A percentile compares a stretch with the other conserved stretches of the same genome.
phyloP scores from a whole-genome alignment of 2,113 vertebrate species.

The Ictidomys tridecemlineatus region DNA sequence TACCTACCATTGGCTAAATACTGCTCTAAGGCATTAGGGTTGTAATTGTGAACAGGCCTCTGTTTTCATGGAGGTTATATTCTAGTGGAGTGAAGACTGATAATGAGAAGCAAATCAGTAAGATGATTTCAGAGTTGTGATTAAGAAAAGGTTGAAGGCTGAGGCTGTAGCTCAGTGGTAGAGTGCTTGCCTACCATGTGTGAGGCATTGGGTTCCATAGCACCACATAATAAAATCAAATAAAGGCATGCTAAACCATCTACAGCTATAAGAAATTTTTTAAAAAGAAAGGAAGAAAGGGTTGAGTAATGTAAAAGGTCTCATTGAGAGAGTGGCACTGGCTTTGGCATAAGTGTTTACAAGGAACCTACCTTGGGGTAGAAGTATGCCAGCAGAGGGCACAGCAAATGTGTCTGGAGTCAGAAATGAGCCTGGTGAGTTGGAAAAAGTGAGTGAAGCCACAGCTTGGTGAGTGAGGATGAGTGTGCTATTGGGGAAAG shows the following conservation, averaged over 20 bases:
- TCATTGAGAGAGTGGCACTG: neutral
- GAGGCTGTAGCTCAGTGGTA: no score
- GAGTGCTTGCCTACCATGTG: no score
- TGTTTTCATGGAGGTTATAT: neutral
- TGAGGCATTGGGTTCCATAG: no score
- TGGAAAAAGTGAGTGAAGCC: neutral
- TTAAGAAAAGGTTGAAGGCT: neutral
- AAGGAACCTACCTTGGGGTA: neutral
- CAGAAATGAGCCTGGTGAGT: neutral
- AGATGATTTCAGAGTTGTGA: neutral
- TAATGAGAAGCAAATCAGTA: neutral
- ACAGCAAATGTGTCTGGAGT: neutral
- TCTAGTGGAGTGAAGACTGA: neutral
- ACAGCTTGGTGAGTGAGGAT: no score
- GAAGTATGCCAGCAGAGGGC: neutral
- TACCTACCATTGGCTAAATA: neutral
- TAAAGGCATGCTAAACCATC: no score
- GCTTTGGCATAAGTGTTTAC: neutral
- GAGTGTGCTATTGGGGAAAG: neutral
- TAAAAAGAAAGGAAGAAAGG: neutral
- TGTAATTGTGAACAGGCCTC: neutral
- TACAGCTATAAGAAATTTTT: no score
- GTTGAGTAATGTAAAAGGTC: neutral
- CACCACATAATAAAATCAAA: no score
- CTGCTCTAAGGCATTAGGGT: neutral